These are phyloP conservation scores for Aphidoletes aphidimyza DNA, from an alignment of 2,888 invertebrate species.

Conservation along the genomic window DNA sequence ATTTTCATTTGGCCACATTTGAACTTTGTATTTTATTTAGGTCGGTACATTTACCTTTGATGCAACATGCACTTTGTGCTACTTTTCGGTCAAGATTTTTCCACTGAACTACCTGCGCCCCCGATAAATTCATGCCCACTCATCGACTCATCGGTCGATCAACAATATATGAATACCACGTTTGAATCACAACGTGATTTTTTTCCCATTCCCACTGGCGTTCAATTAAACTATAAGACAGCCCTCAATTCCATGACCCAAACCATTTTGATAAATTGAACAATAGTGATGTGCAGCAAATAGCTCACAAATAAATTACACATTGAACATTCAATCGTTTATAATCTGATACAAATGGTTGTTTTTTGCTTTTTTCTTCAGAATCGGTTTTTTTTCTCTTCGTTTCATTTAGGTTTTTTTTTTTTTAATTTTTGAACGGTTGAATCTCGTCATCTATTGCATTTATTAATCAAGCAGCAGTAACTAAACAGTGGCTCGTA, in stretches of 20 bases:
- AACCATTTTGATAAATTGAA: slow-evolving; percentile 24
- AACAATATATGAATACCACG: too few relatives aligned
- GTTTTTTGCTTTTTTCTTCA: not conserved
- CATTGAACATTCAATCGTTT: slow-evolving; percentile 19
- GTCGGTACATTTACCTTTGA: not conserved
- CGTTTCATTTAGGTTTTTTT: not conserved
- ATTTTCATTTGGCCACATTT: not conserved
- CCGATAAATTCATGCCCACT: too few relatives aligned
- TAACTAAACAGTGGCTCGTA: slow-evolving; percentile 17
- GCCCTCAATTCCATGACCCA: slow-evolving; percentile 12
- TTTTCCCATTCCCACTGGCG: not conserved
- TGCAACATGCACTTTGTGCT: not conserved
- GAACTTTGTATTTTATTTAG: not conserved
- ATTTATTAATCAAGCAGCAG: not conserved
- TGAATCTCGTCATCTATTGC: not conserved
- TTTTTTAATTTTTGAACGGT: not conserved
- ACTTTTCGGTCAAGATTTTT: not conserved
- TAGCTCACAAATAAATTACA: slow-evolving; percentile 1
- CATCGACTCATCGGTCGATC: too few relatives aligned
- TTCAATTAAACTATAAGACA: not conserved
- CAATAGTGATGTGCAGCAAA: not conserved
- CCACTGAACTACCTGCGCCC: too few relatives aligned
- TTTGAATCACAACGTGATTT: too few relatives aligned
- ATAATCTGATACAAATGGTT: not conserved
- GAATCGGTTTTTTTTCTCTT: not conserved